Conservation (phyloP, 2,888 invertebrate genomes). For the Aphidoletes aphidimyza region DNA sequence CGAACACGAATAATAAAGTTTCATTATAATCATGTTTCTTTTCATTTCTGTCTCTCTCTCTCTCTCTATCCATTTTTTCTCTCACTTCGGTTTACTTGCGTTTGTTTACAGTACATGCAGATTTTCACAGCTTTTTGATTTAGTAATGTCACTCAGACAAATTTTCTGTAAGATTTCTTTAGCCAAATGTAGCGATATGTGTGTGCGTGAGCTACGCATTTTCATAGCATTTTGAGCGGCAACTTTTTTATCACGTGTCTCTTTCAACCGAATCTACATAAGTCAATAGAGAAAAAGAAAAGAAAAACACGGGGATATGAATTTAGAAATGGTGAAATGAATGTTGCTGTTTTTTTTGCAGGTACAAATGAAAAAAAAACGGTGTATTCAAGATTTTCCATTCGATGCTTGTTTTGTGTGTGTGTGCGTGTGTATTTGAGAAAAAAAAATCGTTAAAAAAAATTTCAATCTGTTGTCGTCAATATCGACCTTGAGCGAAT, state of each 20-base stretch:
- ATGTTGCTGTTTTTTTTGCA: background rate
- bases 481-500: background rate
- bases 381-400: background rate
- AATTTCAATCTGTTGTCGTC: background rate
- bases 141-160: slow-evolving; percentile 84
- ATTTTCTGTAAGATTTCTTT: slow-evolving; percentile 85
- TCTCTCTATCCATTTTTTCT: background rate
- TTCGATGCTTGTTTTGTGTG: no score
- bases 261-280: slow-evolving; percentile 75
- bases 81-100: background rate
- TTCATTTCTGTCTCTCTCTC: no score
- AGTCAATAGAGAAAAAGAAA: background rate
- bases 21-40: no score
- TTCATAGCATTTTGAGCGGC: slow-evolving; percentile 70
- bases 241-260: slow-evolving; percentile 79
- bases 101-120: slow-evolving; percentile 78
- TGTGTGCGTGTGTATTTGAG: no score
- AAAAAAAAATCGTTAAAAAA: background rate
- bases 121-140: slow-evolving; percentile 89
- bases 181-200: slow-evolving; percentile 82
- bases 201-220: slow-evolving; percentile 82
- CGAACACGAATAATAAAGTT: no score
- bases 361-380: background rate
- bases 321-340: background rate
- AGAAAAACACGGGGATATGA: background rate